Conservation (phyloP, 2,113 vertebrate genomes). For the Cololabis saira region DNA sequence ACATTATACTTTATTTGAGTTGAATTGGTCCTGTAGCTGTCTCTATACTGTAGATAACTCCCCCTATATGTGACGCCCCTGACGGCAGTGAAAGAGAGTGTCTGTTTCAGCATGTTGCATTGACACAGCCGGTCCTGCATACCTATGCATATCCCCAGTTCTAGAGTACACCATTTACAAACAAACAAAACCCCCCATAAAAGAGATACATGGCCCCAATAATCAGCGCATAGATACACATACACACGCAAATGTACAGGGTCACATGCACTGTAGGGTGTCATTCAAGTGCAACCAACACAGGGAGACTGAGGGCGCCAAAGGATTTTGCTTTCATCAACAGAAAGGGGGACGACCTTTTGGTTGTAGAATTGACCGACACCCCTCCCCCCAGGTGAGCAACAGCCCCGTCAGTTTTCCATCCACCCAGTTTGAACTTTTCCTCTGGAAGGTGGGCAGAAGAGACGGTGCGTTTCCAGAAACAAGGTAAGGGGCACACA, state of each 20-base stretch:
- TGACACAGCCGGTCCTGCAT: constrained; percentile 73
- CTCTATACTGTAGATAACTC: constrained; percentile 18
- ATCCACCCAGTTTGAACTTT: constrained; percentile 57
- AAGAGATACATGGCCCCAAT: constrained; percentile 51
- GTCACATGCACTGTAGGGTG: constrained; percentile 51
- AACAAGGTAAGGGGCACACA: constrained; percentile 71
- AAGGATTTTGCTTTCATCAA: constrained; percentile 80
- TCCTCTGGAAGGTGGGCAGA: constrained; percentile 54
- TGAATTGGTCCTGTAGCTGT: not conserved
- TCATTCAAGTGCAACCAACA: constrained; percentile 66
- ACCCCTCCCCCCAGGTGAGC: constrained; percentile 45
- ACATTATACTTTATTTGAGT: not conserved
- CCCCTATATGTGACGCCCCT: constrained; percentile 54
- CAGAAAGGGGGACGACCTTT: constrained; percentile 77
- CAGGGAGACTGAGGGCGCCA: constrained; percentile 46
- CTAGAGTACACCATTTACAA: constrained; percentile 73
- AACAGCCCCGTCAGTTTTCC: constrained; percentile 54
- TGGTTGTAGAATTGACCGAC: constrained; percentile 66
- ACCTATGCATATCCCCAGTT: constrained; percentile 78
- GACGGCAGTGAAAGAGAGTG: constrained; percentile 70
- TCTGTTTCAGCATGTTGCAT: constrained; percentile 80
- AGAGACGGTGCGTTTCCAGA: constrained; percentile 59
- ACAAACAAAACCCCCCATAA: constrained; percentile 62
- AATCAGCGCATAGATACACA: constrained; percentile 20
- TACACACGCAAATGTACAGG: constrained; percentile 21